Evolutionary conservation across 2,888 invertebrate genomes (phyloP).

Genomic region (Eurytoma californica): DNA sequence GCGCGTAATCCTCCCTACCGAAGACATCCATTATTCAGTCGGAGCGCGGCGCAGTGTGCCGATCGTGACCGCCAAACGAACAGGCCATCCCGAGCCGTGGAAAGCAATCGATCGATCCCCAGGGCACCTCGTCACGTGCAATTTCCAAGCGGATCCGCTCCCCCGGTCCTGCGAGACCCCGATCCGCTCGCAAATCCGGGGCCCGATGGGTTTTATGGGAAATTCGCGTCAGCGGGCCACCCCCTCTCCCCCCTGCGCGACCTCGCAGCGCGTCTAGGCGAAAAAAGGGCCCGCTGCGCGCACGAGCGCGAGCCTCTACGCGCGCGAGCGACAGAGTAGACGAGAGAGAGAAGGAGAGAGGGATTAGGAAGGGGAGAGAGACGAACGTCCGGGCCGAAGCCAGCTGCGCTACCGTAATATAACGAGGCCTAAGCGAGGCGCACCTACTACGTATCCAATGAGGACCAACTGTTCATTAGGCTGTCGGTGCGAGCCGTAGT

Average conservation of each 20-base stretch:
- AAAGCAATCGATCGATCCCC: conserved; percentile 1
- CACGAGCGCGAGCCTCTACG: background rate
- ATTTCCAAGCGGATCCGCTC: background rate
- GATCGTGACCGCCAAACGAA: no score
- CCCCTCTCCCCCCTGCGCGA: no score
- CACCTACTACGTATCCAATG: conserved; percentile 65
- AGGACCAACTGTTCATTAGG: conserved; percentile 73
- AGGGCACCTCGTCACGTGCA: background rate
- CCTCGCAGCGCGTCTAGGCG: background rate
- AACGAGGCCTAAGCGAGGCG: conserved; percentile 62
- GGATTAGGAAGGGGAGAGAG: conserved; percentile 59
- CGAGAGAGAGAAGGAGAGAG: conserved; percentile 56
- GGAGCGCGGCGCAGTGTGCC: no score
- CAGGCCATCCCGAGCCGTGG: background rate
- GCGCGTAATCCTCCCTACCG: no score
- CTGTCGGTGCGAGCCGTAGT: conserved; percentile 58
- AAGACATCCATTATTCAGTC: no score
- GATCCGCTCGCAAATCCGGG: background rate
- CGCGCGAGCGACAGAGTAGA: conserved; percentile 22
- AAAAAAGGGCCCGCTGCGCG: background rate
- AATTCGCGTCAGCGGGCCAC: conserved; percentile 9
- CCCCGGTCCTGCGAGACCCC: background rate
- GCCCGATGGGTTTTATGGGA: background rate
- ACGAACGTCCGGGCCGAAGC: conserved; percentile 67
- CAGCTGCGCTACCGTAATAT: conserved; percentile 64